Evolutionary conservation across 2,797 vertebrate species (phyloP), one percentile per base, ranked within the genome.

Genomic region (Triplophysa bombifrons): DNA sequence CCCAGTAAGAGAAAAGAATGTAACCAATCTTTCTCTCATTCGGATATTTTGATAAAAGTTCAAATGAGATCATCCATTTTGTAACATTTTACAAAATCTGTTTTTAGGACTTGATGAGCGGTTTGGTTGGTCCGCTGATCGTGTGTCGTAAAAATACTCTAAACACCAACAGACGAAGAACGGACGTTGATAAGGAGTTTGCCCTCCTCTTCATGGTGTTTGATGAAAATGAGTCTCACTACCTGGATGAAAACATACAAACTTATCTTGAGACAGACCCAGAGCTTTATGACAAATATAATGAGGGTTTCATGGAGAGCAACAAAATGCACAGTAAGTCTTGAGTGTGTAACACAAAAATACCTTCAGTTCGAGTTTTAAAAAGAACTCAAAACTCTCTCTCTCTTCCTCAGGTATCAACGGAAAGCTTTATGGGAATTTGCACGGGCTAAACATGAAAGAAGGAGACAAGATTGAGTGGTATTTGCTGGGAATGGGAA

Each of bases 161-260:
- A 77, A 84, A 93, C 71, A 82, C 85, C 34, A 85, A 86, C 30
- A 92, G 94, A 50, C 82, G 78, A 60, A 92, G 95, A 67, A 91
- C 74, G 2, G 95, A 95, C 17, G 80, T 94, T 0, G 79, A 93
- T 27, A 92, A 89, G 41, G 95, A 96, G 87, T 96, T 96, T 88
- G 92, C 90, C 16, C 90, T 96, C 66, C 89, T 96, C 22, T 96
- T 95, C 74, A 88, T 95, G 91, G 34, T 95, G 56, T 95, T 95
- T 0, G 88, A 95, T 82, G 94, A 96, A 88, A 95, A 95, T 13
- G 58, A 92, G 78, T 96, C 95, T 20, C 95, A 94, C 93, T 96
- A 96, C 82, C 89, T 95, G 84, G 88, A 93, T 74, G 89, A 94
- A 44, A 96, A 95, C 80, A 93, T 96, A 63, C 64, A 87, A 84